Base-by-base conservation (phyloP, 1,140 invertebrate genomes). In the Listronotus bonariensis region DNA sequence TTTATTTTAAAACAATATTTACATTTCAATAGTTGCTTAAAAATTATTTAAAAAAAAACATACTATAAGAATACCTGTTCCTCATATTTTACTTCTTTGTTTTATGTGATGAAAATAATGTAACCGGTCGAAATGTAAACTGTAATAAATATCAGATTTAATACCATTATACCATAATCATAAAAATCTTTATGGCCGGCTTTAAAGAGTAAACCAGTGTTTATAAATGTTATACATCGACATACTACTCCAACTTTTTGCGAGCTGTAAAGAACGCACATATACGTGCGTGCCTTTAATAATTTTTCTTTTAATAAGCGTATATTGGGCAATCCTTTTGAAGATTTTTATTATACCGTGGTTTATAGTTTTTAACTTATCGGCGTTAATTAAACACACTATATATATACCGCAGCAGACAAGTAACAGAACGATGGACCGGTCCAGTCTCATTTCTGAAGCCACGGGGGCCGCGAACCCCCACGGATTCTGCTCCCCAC, bases 361-460 rank as follows among this genome's bases (percentile, higher is more conserved):
- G 31, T 45, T 51, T 20, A 17, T 46, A 60, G 36, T 61, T 61
- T 65, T 66, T 66, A 49, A 66, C 53, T 59, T 40, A 59, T 58
- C 56, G 34, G 45, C 41, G 64, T 66, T 55, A 66, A 66, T 66
- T 66, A 66, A 45, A 46, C 46, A 59, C 32, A 14, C 56, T 54
- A 42, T 56, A 46, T 64, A 56, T 42, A 58, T 17, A 54, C 40
- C 46, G 51, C 18, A 18, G 48, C 64, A 54, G 64, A 58, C 64
- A 65, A 65, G 36, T 65, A 57, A 65, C 62, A 34, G 41, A 60
- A 54, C 62, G 42, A 51, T 18, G 43, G 54, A 57, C 42, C 43
- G 54, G 53, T 65, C 62, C 32, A 42, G 62, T 56, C 48, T 56
- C 64, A 66, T 66, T 66, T 66, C 64, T 53, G 38, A 45, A 40